phyloP scores from a whole-genome alignment of 2,888 invertebrate species.

The Catotricha subobsoleta region DNA sequence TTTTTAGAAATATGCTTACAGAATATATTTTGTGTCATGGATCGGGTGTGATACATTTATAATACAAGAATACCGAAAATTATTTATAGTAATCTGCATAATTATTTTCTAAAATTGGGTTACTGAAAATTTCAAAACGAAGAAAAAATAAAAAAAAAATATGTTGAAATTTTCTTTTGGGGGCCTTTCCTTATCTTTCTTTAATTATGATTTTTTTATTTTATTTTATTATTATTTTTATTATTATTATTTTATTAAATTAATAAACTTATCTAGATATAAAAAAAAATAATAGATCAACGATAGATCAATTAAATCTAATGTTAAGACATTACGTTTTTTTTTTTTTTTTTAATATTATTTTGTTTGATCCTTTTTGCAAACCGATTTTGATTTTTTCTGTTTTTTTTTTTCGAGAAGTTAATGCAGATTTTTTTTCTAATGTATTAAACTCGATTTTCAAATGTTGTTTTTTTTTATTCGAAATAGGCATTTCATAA shows the following conservation, averaged over 20 bases:
- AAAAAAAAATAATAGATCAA: too few species aligned
- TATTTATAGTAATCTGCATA: neutral
- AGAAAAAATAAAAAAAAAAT: too few species aligned
- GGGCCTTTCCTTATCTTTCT: conserved; percentile 20
- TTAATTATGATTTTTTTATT: neutral
- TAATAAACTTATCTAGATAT: too few species aligned
- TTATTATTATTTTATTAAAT: too few species aligned
- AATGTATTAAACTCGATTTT: neutral
- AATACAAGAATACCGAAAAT: too few species aligned
- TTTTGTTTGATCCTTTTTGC: neutral
- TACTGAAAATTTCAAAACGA: too few species aligned
- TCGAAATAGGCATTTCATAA: too few species aligned
- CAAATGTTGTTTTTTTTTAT: neutral
- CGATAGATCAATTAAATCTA: too few species aligned
- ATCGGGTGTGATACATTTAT: too few species aligned
- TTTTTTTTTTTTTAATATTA: neutral
- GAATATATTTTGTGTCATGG: too few species aligned
- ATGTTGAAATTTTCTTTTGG: conserved; percentile 11
- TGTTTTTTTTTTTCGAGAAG: neutral
- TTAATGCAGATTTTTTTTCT: neutral
- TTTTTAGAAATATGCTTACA: too few species aligned
- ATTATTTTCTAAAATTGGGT: neutral
- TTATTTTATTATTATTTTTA: conserved; percentile 1
- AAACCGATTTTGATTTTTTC: neutral
- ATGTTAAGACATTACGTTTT: neutral